These are phyloP conservation scores for Eurystomus gularis DNA, from an alignment of 2,113 vertebrate genomes.

Conservation along the genomic window DNA sequence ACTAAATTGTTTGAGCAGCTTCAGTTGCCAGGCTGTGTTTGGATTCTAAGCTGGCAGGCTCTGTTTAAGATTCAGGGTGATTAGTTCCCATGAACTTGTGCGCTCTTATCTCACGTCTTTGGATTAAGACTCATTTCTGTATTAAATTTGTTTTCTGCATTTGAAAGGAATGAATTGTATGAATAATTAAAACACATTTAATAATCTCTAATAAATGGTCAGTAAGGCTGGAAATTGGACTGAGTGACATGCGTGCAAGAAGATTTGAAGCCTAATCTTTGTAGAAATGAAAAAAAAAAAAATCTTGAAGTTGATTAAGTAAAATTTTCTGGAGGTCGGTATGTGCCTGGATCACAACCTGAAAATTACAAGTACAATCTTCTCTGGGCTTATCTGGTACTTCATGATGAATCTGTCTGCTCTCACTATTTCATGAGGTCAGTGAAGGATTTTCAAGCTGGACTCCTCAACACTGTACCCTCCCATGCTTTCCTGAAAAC, in stretches of 20 bases:
- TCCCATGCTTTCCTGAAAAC: background rate
- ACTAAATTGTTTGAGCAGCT: background rate
- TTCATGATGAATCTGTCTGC: background rate
- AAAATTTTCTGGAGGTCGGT: background rate
- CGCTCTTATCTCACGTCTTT: background rate
- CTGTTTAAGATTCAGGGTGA: background rate
- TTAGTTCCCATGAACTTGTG: background rate
- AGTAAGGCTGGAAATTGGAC: background rate
- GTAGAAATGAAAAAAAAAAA: background rate
- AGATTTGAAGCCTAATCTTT: background rate
- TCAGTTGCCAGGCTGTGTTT: background rate
- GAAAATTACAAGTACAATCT: background rate
- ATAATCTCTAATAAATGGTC: background rate
- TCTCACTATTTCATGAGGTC: background rate
- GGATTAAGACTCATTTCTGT: background rate
- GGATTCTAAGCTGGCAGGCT: background rate
- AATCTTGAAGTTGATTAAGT: background rate
- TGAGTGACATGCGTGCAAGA: background rate
- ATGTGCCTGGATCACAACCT: background rate
- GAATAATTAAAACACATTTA: conserved; percentile 24
- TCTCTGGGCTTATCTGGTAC: background rate
- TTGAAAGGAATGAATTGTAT: background rate
- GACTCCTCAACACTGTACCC: background rate
- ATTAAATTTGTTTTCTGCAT: background rate
- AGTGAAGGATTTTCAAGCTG: background rate